These are phyloP conservation scores for Lindbergichthys nudifrons DNA, from an alignment of 2,797 vertebrate genomes.

Conservation along the genomic window DNA sequence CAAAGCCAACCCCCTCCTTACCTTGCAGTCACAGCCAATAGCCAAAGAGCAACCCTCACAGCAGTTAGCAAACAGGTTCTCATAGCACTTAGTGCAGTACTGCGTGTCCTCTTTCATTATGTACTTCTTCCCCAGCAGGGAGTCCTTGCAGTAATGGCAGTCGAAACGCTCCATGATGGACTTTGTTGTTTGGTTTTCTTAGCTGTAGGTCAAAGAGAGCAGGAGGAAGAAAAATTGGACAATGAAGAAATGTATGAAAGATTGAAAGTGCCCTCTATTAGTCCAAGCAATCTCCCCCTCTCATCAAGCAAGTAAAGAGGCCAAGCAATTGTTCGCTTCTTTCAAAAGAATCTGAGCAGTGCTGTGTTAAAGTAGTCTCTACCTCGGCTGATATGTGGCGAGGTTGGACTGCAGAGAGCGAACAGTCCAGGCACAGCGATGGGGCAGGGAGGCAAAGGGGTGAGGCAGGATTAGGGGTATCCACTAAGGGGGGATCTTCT, in stretches of 20 bases:
- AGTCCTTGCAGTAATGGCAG: slow-evolving; percentile 93
- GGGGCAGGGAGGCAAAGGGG: slow-evolving; percentile 66
- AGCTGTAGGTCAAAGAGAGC: slow-evolving; percentile 68
- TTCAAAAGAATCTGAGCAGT: slow-evolving; percentile 23
- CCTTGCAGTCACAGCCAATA: slow-evolving; percentile 93
- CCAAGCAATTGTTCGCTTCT: slow-evolving; percentile 17
- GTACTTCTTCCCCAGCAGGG: slow-evolving; percentile 93
- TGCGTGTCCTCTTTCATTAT: slow-evolving; percentile 90
- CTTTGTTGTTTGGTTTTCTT: slow-evolving; percentile 81
- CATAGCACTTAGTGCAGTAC: slow-evolving; percentile 93
- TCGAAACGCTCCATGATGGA: slow-evolving; percentile 82
- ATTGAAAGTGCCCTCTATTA: slow-evolving; percentile 31
- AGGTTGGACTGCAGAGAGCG: slow-evolving; percentile 50
- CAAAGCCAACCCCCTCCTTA: slow-evolving; percentile 65
- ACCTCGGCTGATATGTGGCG: slow-evolving; percentile 53
- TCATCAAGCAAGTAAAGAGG: slow-evolving; percentile 33
- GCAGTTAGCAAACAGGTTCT: slow-evolving; percentile 91
- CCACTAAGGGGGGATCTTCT: slow-evolving; percentile 78
- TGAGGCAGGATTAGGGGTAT: slow-evolving; percentile 82
- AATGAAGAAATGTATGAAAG: slow-evolving; percentile 29
- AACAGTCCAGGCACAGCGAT: slow-evolving; percentile 50
- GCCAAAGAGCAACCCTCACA: slow-evolving; percentile 91
- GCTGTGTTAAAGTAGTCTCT: slow-evolving; percentile 37
- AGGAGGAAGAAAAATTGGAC: slow-evolving; percentile 42
- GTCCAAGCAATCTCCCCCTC: slow-evolving; percentile 32